Evolutionary conservation across 2,113 vertebrate genomes (phyloP).

Genomic region (Telmatochromis bifrenatus): DNA sequence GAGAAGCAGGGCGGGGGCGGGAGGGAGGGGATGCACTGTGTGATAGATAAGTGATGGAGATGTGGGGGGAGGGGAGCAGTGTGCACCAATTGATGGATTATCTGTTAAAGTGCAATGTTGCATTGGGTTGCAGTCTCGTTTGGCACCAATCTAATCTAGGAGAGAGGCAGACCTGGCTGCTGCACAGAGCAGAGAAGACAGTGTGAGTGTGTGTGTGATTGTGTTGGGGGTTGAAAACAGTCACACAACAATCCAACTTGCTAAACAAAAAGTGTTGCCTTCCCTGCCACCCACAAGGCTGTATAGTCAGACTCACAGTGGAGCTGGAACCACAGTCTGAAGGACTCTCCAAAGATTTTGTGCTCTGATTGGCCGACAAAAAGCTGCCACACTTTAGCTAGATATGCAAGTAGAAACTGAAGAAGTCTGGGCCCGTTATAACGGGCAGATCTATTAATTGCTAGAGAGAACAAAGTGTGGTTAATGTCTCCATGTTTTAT

Average conservation of each 20-base stretch:
- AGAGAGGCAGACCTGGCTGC: conserved; percentile 34
- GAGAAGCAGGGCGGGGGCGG: too few species aligned
- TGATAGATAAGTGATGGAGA: background rate
- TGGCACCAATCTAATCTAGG: conserved; percentile 50
- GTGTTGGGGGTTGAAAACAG: background rate
- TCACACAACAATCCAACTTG: background rate
- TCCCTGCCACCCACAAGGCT: background rate
- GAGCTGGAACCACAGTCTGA: background rate
- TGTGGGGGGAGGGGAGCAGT: background rate
- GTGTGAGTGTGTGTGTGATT: background rate
- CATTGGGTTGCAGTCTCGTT: conserved; percentile 43
- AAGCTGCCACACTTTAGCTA: background rate
- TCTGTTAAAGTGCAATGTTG: conserved; percentile 47
- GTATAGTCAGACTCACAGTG: background rate
- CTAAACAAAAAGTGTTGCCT: conserved; percentile 11
- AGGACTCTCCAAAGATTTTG: background rate
- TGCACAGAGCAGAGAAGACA: conserved; percentile 5
- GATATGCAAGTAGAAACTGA: background rate
- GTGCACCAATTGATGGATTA: conserved; percentile 41
- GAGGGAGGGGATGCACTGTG: background rate
- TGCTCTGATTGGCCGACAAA: background rate
- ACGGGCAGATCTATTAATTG: background rate
- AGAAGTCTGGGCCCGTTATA: background rate
- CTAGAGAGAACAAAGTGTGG: background rate
- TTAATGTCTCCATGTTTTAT: background rate